Percentiles rank a stretch among this genome's conserved stretches.
These are phyloP conservation scores for Steinernema scapterisci DNA, from an alignment of 2,888 invertebrate species.

Conservation along the genomic window DNA sequence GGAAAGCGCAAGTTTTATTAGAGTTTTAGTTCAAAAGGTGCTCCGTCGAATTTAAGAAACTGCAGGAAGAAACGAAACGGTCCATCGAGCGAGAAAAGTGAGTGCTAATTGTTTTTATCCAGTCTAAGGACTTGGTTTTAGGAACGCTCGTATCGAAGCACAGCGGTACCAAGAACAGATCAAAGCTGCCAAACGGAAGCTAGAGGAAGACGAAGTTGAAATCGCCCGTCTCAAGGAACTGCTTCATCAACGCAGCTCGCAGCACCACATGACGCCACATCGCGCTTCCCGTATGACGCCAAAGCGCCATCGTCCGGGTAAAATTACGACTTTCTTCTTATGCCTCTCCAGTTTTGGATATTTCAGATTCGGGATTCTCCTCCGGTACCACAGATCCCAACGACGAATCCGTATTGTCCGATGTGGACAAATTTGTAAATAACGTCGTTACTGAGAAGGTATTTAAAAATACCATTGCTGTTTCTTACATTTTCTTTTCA, in stretches of 20 bases:
- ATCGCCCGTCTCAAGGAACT: background rate
- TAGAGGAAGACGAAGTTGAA: background rate
- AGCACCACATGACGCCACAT: no score
- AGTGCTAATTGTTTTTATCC: background rate
- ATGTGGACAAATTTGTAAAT: no score
- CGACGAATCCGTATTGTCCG: no score
- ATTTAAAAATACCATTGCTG: no score
- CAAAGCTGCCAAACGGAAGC: background rate
- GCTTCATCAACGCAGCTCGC: background rate
- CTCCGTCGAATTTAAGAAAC: background rate
- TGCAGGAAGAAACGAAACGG: background rate
- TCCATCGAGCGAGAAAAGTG: background rate
- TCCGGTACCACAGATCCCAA: background rate
- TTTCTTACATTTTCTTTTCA: no score
- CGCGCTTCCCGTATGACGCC: background rate
- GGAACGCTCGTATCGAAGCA: background rate
- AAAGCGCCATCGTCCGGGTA: background rate
- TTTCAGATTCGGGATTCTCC: no score
- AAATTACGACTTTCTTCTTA: no score
- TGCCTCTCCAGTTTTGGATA: no score
- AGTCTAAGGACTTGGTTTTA: background rate
- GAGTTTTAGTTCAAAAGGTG: constrained; percentile 29
- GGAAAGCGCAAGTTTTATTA: no score
- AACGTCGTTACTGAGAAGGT: no score
- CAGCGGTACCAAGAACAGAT: background rate